Percentiles rank a stretch among this genome's conserved stretches.
phyloP scores from a whole-genome alignment of 2,113 vertebrate species.

The Coracopsis vasa region DNA sequence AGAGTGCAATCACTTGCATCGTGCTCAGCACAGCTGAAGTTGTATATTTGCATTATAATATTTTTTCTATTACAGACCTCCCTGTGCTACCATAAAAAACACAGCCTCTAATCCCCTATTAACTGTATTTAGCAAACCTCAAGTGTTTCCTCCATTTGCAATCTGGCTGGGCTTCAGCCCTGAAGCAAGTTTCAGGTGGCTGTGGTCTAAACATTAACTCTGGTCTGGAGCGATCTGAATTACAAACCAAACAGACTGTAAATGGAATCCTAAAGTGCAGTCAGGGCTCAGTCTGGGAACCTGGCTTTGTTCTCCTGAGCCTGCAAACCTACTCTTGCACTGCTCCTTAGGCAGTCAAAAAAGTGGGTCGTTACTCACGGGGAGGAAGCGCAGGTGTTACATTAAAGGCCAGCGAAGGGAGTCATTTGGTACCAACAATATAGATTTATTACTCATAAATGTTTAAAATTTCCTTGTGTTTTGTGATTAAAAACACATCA shows the following conservation, averaged over 20 bases:
- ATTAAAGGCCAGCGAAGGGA: slow-evolving; percentile 62
- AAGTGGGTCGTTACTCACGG: slow-evolving; percentile 24
- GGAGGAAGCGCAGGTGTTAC: slow-evolving; percentile 64
- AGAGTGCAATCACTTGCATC: not conserved
- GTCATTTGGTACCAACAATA: slow-evolving; percentile 51
- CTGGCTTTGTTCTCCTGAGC: slow-evolving; percentile 64
- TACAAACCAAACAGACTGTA: slow-evolving; percentile 67
- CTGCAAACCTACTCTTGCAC: slow-evolving; percentile 44
- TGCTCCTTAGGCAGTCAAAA: slow-evolving; percentile 37
- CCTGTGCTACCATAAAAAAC: slow-evolving; percentile 58
- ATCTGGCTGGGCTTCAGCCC: slow-evolving; percentile 53
- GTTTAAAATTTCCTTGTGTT: slow-evolving; percentile 55
- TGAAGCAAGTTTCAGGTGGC: slow-evolving; percentile 66
- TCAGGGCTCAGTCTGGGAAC: slow-evolving; percentile 49
- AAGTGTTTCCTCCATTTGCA: slow-evolving; percentile 66
- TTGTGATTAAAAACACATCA: slow-evolving; percentile 65
- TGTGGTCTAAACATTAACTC: slow-evolving; percentile 67
- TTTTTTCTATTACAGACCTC: slow-evolving; percentile 56
- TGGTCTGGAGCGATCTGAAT: slow-evolving; percentile 56
- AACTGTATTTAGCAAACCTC: slow-evolving; percentile 67
- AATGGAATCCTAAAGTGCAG: slow-evolving; percentile 55
- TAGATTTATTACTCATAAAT: slow-evolving; percentile 57
- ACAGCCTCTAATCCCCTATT: slow-evolving; percentile 65
- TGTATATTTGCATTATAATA: slow-evolving; percentile 38
- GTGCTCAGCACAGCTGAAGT: not conserved